A percentile compares a stretch with the other conserved stretches of the same genome.
Conservation (phyloP, 23 tunicate species). For the Halocynthia aurantium region DNA sequence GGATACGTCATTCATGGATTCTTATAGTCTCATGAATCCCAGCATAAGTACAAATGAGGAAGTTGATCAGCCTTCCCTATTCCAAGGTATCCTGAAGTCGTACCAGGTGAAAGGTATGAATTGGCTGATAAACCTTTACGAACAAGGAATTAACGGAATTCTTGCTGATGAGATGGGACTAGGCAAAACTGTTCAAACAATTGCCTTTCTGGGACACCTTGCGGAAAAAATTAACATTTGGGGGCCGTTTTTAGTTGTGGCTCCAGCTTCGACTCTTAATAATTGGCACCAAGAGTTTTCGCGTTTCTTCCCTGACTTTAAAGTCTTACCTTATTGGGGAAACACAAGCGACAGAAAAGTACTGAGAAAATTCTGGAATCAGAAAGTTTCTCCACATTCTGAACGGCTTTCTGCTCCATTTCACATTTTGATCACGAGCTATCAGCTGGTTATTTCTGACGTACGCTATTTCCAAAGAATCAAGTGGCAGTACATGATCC, state of each 20-base stretch:
- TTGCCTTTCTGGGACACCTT: constrained; percentile 62
- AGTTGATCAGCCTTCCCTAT: constrained; percentile 35
- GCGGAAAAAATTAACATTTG: constrained; percentile 63
- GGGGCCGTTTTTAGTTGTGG: constrained; percentile 89
- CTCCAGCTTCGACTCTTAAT: constrained; percentile 79
- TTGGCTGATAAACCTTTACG: constrained; percentile 61
- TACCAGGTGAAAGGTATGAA: constrained; percentile 63
- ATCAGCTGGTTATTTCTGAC: constrained; percentile 73
- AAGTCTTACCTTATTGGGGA: constrained; percentile 85
- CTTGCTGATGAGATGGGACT: constrained; percentile 91
- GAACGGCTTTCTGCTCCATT: constrained; percentile 43
- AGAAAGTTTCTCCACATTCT: constrained; percentile 18
- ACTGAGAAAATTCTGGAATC: constrained; percentile 69
- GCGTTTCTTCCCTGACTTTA: constrained; percentile 53
- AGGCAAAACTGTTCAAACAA: constrained; percentile 83
- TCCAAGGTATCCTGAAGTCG: constrained; percentile 45
- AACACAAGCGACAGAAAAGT: constrained; percentile 61
- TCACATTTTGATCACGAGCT: constrained; percentile 71
- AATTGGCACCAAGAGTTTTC: constrained; percentile 92
- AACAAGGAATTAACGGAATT: constrained; percentile 66
- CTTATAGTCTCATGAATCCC: not conserved
- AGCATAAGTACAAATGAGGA: not conserved
- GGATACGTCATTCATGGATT: not conserved
- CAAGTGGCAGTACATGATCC: constrained; percentile 69
- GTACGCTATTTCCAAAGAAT: constrained; percentile 74